Base-by-base conservation (phyloP, 2,888 invertebrate genomes). In the Alcis repandata region DNA sequence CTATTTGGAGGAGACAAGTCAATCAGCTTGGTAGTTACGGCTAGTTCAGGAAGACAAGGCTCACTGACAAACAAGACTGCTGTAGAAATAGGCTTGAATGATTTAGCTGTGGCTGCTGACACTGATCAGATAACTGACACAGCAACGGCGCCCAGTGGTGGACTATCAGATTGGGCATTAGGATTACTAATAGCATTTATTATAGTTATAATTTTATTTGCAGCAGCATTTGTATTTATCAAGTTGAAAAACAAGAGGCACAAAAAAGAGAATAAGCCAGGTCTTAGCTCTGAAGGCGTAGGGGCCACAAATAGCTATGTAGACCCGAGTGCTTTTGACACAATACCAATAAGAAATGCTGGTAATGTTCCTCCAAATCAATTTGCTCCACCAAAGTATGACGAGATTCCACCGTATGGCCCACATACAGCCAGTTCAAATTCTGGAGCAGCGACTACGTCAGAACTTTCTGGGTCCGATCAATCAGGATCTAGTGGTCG, bases 401-500 rank as follows among this genome's bases (percentile, higher is more conserved):
- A 97, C 80, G 98, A 98, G 85, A 98, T 98, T 70, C 97, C 97
- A 52, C 97, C 97, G 0, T 97, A 97, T 77, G 97, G 96, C 0
- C 95, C 92, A 32, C 97, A 97, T 80, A 96, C 97, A 0, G 96
- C 96, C 1, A 96, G 96, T 82, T 96, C 96, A 6, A 96, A 96
- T 79, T 96, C 96, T 0, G 96, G 96, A 1, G 96, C 96, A 17
- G 96, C 96, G 0, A 95, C 98, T 0, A 98, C 98, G 0, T 98
- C 98, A 0, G 98, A 98, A 83, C 91, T 98, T 8, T 98, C 98
- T 0, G 98, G 98, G 1, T 98, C 98, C 36, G 98, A 98, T 72
- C 98, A 98, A 78, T 98, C 98, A 0, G 98, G 98, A 0, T 98
- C 98, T 0, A 98, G 98, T 82, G 99, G 99, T 6, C 94, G 99